Base-by-base conservation (phyloP, 2,888 invertebrate species). In the Synergus itoensis region DNA sequence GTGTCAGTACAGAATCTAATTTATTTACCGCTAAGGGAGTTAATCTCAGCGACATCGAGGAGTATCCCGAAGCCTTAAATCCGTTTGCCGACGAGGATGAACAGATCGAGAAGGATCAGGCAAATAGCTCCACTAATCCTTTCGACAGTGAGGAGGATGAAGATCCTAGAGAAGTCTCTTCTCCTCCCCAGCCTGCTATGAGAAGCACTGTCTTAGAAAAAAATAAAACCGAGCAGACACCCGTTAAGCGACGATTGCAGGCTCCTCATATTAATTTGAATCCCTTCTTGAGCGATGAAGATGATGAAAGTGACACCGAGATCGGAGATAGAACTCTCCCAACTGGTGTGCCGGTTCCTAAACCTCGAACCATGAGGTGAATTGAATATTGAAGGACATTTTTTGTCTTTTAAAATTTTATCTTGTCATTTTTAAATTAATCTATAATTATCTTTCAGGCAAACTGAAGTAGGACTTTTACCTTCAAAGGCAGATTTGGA, bases 11-110 rank as follows among this genome's bases (percentile, higher is more conserved):
- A 63, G 82, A 41, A 81, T 85, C 21, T 86, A 88, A 81, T 75
- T 87, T 76, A 87, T 86, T 79, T 82, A 80, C 28, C 83, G 83
- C 21, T 81, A 87, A 76, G 91, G 85, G 82, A 36, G 81, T 86
- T 21, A 85, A 88, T 81, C 69, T 87, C 75, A 87, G 87, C 78
- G 83, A 79, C 28, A 84, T 83, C 14, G 82, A 87, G 73, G 91
- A 93, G 62, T 97, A 98, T 93, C 98, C 98, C 0, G 95, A 95
- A 83, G 95, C 96, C 89, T 93, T 97, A 83, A 98, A 98, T 93
- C 98, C 98, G 7, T 98, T 98, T 92, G 95, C 94, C 53, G 96
- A 95, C 85, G 96, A 96, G 79, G 94, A 94, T 41, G 94, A 94
- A 12, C 21, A 53, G 45, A 69, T 69, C 76, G 93, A 93, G 53